Percentiles rank a stretch among this genome's conserved stretches.
Evolutionary conservation across 2,888 invertebrate species (phyloP).

Genomic region (Buathra laborator): DNA sequence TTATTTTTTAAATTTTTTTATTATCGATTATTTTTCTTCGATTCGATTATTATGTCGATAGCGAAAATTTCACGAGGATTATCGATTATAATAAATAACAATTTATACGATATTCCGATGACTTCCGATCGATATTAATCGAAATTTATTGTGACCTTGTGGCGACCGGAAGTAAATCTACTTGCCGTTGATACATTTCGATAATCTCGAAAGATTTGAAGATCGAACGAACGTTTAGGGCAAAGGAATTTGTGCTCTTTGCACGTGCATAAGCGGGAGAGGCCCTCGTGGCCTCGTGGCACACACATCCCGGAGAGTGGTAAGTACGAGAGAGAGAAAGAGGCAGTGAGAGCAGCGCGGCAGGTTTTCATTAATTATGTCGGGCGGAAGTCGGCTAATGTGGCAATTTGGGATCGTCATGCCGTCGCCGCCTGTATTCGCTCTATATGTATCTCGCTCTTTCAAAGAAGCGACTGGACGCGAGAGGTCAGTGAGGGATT

Average conservation of each 20-base stretch:
- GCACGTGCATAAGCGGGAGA: conserved; percentile 2
- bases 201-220: background rate
- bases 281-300: conserved; percentile 14
- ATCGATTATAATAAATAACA: background rate
- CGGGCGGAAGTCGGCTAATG: conserved; percentile 66
- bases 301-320: background rate
- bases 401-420: conserved; percentile 67
- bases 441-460: conserved; percentile 33
- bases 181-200: background rate
- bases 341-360: conserved; percentile 30
- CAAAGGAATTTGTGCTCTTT: conserved; percentile 6
- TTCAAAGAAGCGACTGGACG: conserved; percentile 48
- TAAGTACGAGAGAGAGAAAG: background rate
- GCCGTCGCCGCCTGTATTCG: conserved; percentile 44
- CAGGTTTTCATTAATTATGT: conserved; percentile 67
- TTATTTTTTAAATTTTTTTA: background rate
- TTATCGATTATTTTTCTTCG: background rate
- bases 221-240: background rate
- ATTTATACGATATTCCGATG: background rate
- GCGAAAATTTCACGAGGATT: background rate
- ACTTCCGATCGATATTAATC: background rate
- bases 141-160: background rate
- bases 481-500: conserved; percentile 52
- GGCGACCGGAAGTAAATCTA: background rate
- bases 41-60: background rate